Evolutionary conservation across 2,797 vertebrate genomes (phyloP).

Genomic region (Oreochromis mossambicus): DNA sequence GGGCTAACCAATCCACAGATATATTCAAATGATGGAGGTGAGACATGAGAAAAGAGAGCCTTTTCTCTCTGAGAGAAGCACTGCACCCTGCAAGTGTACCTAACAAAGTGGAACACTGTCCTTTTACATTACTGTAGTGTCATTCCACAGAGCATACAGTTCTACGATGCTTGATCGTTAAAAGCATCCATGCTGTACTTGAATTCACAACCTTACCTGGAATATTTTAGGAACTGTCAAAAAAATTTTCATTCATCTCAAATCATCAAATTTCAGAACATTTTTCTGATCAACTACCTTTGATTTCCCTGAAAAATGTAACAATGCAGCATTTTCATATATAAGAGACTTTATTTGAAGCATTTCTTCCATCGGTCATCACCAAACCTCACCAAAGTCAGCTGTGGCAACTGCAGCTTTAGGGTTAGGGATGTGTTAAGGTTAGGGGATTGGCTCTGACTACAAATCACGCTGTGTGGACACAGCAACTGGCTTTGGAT

Average conservation of each 20-base stretch:
- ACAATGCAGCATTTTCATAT: neutral
- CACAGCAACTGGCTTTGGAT: neutral
- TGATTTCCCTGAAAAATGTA: neutral
- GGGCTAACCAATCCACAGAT: too few species aligned
- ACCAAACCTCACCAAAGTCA: neutral
- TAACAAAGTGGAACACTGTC: rapidly evolving
- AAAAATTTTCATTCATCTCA: rapidly evolving
- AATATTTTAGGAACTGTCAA: neutral
- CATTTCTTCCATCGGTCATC: neutral
- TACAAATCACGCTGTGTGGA: neutral
- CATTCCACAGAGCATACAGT: neutral
- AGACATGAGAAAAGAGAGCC: too few species aligned
- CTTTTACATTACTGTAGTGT: neutral
- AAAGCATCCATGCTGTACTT: neutral
- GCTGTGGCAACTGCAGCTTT: neutral
- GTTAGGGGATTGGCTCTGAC: neutral
- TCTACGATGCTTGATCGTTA: neutral
- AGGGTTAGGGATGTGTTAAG: neutral
- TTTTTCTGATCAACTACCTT: neutral
- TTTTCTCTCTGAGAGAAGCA: too few species aligned
- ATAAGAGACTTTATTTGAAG: neutral
- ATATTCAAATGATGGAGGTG: too few species aligned
- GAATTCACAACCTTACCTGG: neutral
- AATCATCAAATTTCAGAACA: neutral
- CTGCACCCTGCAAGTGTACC: neutral